Percentiles rank a stretch among this genome's conserved stretches.
phyloP scores from a whole-genome alignment of 2,797 vertebrate genomes.

The Sebastes nivosus region DNA sequence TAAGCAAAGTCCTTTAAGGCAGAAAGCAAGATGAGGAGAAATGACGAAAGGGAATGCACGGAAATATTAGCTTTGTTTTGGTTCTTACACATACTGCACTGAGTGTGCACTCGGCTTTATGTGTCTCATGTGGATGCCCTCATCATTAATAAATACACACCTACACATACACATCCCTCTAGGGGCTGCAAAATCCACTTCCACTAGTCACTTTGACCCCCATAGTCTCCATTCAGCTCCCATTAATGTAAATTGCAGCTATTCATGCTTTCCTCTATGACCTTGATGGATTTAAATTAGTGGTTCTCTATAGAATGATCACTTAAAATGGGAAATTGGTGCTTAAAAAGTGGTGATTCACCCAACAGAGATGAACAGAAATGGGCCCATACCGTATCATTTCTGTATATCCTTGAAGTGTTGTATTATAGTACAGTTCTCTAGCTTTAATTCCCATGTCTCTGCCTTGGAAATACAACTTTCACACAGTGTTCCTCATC shows the following conservation, averaged over 20 bases:
- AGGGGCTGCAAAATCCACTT: conserved; percentile 23
- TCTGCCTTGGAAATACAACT: conserved; percentile 13
- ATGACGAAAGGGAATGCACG: background rate
- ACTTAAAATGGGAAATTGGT: conserved; percentile 42
- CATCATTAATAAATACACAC: conserved; percentile 31
- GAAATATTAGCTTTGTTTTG: conserved; percentile 9
- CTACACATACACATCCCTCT: conserved; percentile 5
- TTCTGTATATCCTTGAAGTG: conserved; percentile 22
- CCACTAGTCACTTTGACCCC: conserved; percentile 32
- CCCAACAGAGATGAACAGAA: conserved; percentile 7
- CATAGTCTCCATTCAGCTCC: conserved; percentile 38
- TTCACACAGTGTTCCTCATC: conserved; percentile 12
- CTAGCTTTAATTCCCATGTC: conserved; percentile 11
- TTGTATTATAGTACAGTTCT: conserved; percentile 10
- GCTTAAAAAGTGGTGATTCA: conserved; percentile 33
- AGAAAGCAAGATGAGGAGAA: background rate
- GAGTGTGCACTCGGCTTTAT: conserved; percentile 30
- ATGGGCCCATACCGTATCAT: background rate
- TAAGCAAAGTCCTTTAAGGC: background rate
- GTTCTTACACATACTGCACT: conserved; percentile 7
- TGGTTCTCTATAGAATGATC: conserved; percentile 20
- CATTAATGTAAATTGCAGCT: conserved; percentile 51
- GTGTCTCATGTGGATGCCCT: conserved; percentile 17
- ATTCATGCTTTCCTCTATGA: conserved; percentile 40
- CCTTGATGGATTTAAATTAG: conserved; percentile 48